Evolutionary conservation across 2,888 invertebrate genomes (phyloP), one percentile per base, ranked within the genome.

Genomic region (Eurytoma adleriae): DNA sequence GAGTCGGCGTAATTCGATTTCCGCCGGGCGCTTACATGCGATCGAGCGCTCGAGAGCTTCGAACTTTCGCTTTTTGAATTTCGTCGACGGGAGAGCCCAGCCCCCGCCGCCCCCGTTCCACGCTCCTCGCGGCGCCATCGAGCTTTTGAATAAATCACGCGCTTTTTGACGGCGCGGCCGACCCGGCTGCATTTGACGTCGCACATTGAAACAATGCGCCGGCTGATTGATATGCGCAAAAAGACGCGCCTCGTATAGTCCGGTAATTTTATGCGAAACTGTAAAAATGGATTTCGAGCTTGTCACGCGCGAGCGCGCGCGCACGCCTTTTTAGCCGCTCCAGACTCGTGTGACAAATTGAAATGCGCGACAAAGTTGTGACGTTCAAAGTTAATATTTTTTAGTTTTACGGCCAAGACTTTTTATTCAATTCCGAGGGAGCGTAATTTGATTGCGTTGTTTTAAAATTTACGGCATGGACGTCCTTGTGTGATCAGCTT

Each of bases 1-100:
- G 56, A 75, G 61, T 61, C 27, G 40, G 24, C 59, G 67, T 80
- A 80, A 80, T 76, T 80, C 79, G 71, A 80, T 80, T 79, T 67
- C 74, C 67, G 52, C 7, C 66, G 59, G 40, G 18, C 64, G 69
- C 69, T 74, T 64, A 64, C 79, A 16, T 30, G 54, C 78, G 72
- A 72, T 78, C 71, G 71, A 54, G 56, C 14, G 64, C 48, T 48
- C 30, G 40, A 40, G 40, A 40, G 64, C 54, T 13, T 2, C 16
- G 14, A 67, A 68, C 75, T 75, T 75, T 68, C 76, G 62, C 68
- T 69, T 76, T 76, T 76, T 69, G 61, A 76, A 48, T 66, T 48
- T 64, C 40, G 20, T 24, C 40, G n/a, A 10, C n/a, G 12, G 2
- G 3, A 14, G 18, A 7, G 1, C 0, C 68, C 12, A n/a, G 12